These are phyloP conservation scores for Drosophila sp. DNA, from an alignment of 1,140 invertebrate genomes.

Conservation along the genomic window DNA sequence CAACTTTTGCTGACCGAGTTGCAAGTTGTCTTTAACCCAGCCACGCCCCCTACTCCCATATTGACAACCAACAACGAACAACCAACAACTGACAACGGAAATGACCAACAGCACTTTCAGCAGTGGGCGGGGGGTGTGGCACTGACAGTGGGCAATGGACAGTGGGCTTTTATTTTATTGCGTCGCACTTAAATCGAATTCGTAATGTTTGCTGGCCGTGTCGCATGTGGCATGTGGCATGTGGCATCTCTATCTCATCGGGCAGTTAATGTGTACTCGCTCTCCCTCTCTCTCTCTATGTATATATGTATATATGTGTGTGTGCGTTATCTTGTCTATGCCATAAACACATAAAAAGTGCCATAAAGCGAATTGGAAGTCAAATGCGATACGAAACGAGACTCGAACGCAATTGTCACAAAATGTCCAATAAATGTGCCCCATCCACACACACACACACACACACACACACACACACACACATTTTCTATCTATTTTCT, in stretches of 20 bases:
- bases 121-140: background rate
- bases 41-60: conserved; percentile 5
- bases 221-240: conserved; percentile 3
- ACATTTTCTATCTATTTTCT: conserved; percentile 6
- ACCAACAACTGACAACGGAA: conserved; percentile 12
- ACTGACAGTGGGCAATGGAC: background rate
- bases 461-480: background rate
- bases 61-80: no score
- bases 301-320: background rate
- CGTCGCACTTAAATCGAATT: conserved; percentile 76
- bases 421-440: conserved; percentile 71
- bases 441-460: background rate
- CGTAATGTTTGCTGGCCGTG: conserved; percentile 50
- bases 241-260: conserved; percentile 22
- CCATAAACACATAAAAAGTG: conserved; percentile 78
- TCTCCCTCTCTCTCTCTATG: no score
- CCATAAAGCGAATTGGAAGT: conserved; percentile 82
- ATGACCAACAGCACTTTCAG: conserved; percentile 22
- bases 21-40: conserved; percentile 27
- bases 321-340: conserved; percentile 63
- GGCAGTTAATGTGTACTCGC: conserved; percentile 26
- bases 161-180: conserved; percentile 76
- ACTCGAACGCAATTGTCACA: conserved; percentile 58
- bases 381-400: conserved; percentile 59
- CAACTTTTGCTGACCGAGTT: conserved; percentile 7